Evolutionary conservation across 92 coral and sea anemone genomes (phyloP).

Genomic region (Epizoanthus illoricatus): DNA sequence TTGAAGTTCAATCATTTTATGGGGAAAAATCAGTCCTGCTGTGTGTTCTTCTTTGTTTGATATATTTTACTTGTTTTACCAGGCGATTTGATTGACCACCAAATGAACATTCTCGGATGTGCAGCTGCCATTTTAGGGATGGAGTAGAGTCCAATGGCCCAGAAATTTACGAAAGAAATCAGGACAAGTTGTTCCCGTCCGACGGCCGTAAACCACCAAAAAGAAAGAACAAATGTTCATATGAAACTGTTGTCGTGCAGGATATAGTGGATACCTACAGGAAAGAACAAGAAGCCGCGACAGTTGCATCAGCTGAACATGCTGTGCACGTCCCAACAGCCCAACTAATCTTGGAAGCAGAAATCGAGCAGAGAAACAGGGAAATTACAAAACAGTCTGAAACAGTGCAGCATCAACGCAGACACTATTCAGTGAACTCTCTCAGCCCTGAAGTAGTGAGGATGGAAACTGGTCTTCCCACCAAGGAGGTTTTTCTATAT

Average conservation of each 20-base stretch:
- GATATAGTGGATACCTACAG: background rate
- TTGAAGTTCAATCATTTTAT: too few relatives aligned
- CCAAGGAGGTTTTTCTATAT: slow-evolving; percentile 41
- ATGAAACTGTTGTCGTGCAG: background rate
- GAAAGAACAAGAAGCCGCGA: background rate
- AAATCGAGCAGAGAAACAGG: slow-evolving; percentile 18
- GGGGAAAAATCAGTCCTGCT: too few relatives aligned
- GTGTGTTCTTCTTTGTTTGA: too few relatives aligned
- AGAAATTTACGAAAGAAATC: slow-evolving; percentile 26
- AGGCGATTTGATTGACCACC: too few relatives aligned
- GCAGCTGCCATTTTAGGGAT: slow-evolving; percentile 49
- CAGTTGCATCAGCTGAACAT: background rate
- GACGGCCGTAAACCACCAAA: background rate
- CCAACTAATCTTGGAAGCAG: slow-evolving; percentile 29
- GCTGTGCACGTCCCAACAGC: background rate
- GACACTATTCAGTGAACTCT: slow-evolving; percentile 28
- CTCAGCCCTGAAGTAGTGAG: slow-evolving; percentile 32
- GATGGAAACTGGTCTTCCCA: slow-evolving; percentile 63
- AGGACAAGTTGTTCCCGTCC: slow-evolving; percentile 21
- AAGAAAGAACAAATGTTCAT: background rate
- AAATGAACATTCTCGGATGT: slow-evolving; percentile 3
- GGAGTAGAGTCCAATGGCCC: slow-evolving; percentile 39
- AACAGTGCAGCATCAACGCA: slow-evolving; percentile 8
- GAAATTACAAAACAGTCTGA: slow-evolving; percentile 15
- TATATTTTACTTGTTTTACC: too few relatives aligned